These are phyloP conservation scores for Pantherophis guttatus DNA, from an alignment of 2,113 vertebrate genomes.

Conservation along the genomic window DNA sequence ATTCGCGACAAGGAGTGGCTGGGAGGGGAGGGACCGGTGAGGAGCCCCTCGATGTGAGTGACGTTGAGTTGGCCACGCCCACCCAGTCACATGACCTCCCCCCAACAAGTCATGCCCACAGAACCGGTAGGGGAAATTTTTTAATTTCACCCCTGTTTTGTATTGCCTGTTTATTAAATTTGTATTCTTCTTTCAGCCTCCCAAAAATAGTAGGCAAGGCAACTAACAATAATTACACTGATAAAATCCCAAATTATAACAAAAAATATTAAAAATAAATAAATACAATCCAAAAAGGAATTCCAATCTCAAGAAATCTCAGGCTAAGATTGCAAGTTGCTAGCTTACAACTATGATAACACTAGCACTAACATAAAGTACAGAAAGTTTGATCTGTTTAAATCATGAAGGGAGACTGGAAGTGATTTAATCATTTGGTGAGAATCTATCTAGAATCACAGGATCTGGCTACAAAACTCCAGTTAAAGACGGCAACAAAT, in stretches of 20 bases:
- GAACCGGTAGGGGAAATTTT: too few relatives aligned
- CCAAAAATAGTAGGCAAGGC: background rate
- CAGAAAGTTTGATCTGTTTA: background rate
- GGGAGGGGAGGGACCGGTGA: too few relatives aligned
- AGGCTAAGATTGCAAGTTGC: background rate
- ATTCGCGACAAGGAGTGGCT: too few relatives aligned
- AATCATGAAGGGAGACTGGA: background rate
- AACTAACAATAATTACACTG: background rate
- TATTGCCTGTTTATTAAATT: background rate
- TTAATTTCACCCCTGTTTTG: too few relatives aligned
- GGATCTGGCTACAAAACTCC: background rate
- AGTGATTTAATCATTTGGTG: background rate
- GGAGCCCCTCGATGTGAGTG: too few relatives aligned
- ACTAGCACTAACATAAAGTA: background rate
- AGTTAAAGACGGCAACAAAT: background rate
- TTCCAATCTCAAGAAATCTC: background rate
- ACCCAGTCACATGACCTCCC: too few relatives aligned
- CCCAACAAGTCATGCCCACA: too few relatives aligned
- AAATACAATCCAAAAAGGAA: background rate
- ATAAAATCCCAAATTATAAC: background rate
- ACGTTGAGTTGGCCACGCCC: too few relatives aligned
- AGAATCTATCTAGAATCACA: background rate
- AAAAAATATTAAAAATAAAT: background rate
- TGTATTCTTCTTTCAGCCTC: background rate
- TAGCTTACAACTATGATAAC: background rate